Conservation (phyloP, 2,888 invertebrate genomes). For the Drosophila koepferae region DNA sequence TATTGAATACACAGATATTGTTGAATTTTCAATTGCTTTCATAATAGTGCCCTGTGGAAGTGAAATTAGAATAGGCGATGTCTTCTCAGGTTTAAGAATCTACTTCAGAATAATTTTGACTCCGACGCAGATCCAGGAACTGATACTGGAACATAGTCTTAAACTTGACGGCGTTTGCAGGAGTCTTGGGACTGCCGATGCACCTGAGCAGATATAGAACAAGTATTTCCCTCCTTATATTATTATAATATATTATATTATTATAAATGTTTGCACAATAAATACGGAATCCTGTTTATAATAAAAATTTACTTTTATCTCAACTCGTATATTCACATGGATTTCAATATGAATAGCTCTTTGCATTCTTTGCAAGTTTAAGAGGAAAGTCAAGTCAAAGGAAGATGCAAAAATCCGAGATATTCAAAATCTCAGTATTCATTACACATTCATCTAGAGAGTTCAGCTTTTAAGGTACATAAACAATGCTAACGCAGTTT, state of each 20-base stretch:
- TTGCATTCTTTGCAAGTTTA: too few species aligned
- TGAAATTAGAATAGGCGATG: neutral
- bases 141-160: neutral
- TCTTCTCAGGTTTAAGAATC: neutral
- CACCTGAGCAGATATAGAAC: neutral
- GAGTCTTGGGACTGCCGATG: neutral
- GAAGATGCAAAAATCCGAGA: too few species aligned
- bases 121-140: neutral
- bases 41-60: neutral
- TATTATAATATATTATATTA: neutral
- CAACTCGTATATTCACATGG: too few species aligned
- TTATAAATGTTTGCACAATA: neutral
- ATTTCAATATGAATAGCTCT: too few species aligned
- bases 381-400: too few species aligned
- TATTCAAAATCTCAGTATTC: too few species aligned
- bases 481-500: neutral
- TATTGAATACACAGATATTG: neutral
- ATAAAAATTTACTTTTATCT: neutral
- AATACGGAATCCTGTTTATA: neutral
- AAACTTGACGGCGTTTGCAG: neutral
- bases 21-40: neutral
- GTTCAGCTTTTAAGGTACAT: too few species aligned
- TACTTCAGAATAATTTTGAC: neutral
- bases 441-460: too few species aligned
- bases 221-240: neutral